Evolutionary conservation across 2,888 invertebrate species (phyloP).

Genomic region (Clostera curtula): DNA sequence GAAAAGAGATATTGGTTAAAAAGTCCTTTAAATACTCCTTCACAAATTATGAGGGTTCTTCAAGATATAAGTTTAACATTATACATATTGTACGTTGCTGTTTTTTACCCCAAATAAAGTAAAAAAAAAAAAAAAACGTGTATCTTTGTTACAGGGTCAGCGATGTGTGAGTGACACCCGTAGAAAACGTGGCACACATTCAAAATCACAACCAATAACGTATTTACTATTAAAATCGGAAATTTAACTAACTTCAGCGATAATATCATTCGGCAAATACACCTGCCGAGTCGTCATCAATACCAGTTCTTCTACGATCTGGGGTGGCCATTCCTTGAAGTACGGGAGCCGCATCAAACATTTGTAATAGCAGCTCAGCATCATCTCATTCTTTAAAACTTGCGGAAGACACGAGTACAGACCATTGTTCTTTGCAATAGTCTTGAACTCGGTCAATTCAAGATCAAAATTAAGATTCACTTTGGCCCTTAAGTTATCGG

Average conservation of each 20-base stretch:
- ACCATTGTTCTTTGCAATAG: constrained; percentile 18
- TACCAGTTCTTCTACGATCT: constrained; percentile 18
- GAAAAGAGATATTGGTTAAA: too few species aligned
- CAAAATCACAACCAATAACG: too few species aligned
- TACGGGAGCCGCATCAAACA: constrained; percentile 22
- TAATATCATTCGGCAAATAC: constrained; percentile 21
- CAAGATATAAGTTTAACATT: too few species aligned
- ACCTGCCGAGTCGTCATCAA: constrained; percentile 21
- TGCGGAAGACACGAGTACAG: constrained; percentile 19
- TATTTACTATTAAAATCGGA: too few species aligned
- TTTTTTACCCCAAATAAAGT: too few species aligned
- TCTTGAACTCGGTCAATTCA: constrained; percentile 12
- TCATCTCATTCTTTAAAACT: constrained; percentile 22
- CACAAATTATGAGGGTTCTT: too few species aligned
- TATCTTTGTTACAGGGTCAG: too few species aligned
- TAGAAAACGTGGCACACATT: too few species aligned
- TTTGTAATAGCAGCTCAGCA: constrained; percentile 11
- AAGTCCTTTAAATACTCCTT: too few species aligned
- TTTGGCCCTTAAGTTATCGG: constrained; percentile 21
- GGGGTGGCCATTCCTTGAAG: constrained; percentile 26
- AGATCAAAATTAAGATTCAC: constrained; percentile 19
- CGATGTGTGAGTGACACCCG: too few species aligned
- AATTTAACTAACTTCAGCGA: constrained; percentile 28
- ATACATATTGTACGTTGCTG: too few species aligned
- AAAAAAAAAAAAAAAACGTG: too few species aligned